phyloP scores from a whole-genome alignment of 2,888 invertebrate genomes.

The Andrena marginata region DNA sequence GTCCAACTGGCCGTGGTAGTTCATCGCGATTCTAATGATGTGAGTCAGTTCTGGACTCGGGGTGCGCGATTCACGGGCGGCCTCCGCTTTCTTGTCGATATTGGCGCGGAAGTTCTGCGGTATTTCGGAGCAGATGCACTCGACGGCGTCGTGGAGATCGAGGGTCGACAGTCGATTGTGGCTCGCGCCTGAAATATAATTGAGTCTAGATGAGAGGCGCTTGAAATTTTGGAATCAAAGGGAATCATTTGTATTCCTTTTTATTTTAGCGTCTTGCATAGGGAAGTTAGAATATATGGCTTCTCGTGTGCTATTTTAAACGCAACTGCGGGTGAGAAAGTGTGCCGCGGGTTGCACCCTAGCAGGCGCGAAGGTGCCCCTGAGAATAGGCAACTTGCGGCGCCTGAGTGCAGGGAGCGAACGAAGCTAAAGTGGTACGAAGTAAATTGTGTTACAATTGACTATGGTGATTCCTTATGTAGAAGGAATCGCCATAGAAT shows the following conservation, averaged over 20 bases:
- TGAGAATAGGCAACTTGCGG: slow-evolving; percentile 67
- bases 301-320: background rate
- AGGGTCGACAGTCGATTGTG: slow-evolving; percentile 41
- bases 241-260: background rate
- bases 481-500: no score
- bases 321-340: background rate
- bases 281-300: background rate
- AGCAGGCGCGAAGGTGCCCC: slow-evolving; percentile 56
- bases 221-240: no score
- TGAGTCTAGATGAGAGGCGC: background rate
- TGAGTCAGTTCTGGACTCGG: slow-evolving; percentile 82
- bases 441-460: background rate
- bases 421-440: background rate
- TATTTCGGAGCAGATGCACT: slow-evolving; percentile 79
- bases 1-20: slow-evolving; percentile 74
- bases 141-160: slow-evolving; percentile 37
- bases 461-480: no score
- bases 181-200: slow-evolving; percentile 67
- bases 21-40: slow-evolving; percentile 81
- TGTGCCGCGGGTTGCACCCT: slow-evolving; percentile 31
- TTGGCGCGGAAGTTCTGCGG: slow-evolving; percentile 77
- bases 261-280: background rate
- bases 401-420: slow-evolving; percentile 4
- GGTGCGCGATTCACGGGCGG: slow-evolving; percentile 68
- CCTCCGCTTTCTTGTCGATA: slow-evolving; percentile 75